Evolutionary conservation across 1,140 invertebrate genomes (phyloP).

Genomic region (Latrodectus geometricus): DNA sequence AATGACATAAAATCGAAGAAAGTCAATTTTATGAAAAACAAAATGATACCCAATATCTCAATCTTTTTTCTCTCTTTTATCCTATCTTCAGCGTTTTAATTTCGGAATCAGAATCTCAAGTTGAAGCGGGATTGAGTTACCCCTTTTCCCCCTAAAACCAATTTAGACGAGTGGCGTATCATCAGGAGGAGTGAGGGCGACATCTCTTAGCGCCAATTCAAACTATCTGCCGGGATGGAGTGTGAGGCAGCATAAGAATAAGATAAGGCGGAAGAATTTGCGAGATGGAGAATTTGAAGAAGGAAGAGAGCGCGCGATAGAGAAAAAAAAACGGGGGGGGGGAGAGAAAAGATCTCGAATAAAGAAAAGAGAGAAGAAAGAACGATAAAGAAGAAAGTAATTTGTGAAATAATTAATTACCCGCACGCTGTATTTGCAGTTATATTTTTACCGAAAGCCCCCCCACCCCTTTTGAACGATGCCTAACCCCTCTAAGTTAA

Average conservation of each 20-base stretch:
- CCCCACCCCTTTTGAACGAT: constrained; percentile 31
- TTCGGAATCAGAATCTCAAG: constrained; percentile 12
- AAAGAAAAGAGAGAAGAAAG: background rate
- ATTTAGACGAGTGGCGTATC: constrained; percentile 19
- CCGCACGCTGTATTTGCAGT: constrained; percentile 61
- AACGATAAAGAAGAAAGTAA: constrained; percentile 57
- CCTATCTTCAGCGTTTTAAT: constrained; percentile 9
- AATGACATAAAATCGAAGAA: too few species aligned
- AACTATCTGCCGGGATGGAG: constrained; percentile 27
- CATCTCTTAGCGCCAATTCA: constrained; percentile 29
- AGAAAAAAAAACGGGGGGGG: background rate
- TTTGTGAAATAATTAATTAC: constrained; percentile 62
- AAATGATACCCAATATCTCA: background rate
- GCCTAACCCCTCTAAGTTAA: constrained; percentile 58
- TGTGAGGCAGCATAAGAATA: background rate
- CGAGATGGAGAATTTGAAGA: background rate
- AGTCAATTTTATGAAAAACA: too few species aligned
- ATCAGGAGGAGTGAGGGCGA: constrained; percentile 28
- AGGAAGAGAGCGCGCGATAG: background rate
- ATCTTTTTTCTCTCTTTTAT: background rate
- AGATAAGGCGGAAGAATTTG: constrained; percentile 1
- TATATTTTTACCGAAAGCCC: constrained; percentile 61
- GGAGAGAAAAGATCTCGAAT: background rate
- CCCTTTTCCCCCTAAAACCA: background rate
- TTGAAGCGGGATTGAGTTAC: background rate